Conservation (phyloP, 2,888 invertebrate species). For the Melanargia galathea region DNA sequence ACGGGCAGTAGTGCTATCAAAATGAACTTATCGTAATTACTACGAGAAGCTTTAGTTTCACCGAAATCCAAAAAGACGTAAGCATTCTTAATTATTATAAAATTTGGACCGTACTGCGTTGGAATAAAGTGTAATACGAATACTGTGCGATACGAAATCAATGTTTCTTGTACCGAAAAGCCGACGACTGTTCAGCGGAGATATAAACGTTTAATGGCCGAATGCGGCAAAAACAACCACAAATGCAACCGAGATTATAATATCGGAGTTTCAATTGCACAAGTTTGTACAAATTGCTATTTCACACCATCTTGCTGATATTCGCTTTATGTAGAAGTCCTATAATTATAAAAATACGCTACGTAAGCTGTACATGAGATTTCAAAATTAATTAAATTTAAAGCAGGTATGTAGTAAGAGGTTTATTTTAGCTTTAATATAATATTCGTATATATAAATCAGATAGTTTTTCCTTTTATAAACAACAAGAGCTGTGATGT, state of each 20-base stretch:
- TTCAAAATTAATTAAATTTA: no score
- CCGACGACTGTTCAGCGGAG: slow-evolving; percentile 59
- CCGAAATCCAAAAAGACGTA: slow-evolving; percentile 17
- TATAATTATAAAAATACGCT: neutral
- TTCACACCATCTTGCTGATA: slow-evolving; percentile 65
- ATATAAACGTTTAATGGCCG: slow-evolving; percentile 65
- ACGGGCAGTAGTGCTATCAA: slow-evolving; percentile 23
- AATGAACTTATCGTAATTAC: slow-evolving; percentile 33
- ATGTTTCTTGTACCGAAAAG: slow-evolving; percentile 45
- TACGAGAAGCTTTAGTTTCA: slow-evolving; percentile 28
- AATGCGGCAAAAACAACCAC: slow-evolving; percentile 68
- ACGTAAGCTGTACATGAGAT: neutral
- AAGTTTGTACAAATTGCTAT: slow-evolving; percentile 75
- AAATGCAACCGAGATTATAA: slow-evolving; percentile 74
- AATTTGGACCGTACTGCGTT: slow-evolving; percentile 24
- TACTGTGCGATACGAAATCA: slow-evolving; percentile 35
- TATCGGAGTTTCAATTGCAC: slow-evolving; percentile 78
- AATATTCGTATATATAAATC: no score
- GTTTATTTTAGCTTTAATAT: no score
- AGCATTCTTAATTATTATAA: slow-evolving; percentile 5
- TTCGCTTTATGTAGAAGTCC: slow-evolving; percentile 7
- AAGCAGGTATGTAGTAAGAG: no score
- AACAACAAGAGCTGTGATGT: no score
- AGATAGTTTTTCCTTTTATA: no score
- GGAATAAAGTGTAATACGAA: slow-evolving; percentile 24